Evolutionary conservation across 2,113 vertebrate genomes (phyloP).

Genomic region (Halichoeres trimaculatus): DNA sequence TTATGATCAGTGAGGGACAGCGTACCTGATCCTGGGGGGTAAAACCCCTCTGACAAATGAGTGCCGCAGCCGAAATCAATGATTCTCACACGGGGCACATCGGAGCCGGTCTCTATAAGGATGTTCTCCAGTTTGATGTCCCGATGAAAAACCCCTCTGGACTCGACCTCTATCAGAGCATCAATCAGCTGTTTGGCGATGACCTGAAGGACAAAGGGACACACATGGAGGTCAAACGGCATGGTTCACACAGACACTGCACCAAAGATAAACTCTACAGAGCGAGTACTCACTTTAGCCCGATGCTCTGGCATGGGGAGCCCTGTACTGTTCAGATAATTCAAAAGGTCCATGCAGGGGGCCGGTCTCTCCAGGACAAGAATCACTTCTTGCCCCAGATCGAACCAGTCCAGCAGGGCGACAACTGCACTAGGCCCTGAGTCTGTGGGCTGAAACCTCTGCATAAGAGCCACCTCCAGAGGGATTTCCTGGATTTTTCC

Average conservation of each 20-base stretch:
- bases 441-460: no score
- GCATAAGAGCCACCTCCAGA: no score
- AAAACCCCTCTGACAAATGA: background rate
- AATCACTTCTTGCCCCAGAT: background rate
- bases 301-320: background rate
- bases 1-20: background rate
- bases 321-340: fast-evolving
- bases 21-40: background rate
- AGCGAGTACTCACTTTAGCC: constrained; percentile 1
- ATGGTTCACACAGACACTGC: background rate
- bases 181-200: constrained; percentile 10
- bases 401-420: constrained; percentile 2
- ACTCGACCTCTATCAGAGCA: background rate
- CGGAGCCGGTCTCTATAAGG: background rate
- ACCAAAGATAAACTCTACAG: no score
- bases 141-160: constrained; percentile 9
- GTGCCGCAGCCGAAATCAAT: constrained; percentile 23
- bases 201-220: background rate
- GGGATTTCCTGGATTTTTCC: no score
- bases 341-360: background rate
- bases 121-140: constrained; percentile 23
- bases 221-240: background rate
- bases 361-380: constrained; percentile 14
- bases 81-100: constrained; percentile 1
- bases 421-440: no score